Base-by-base conservation (phyloP, 2,797 vertebrate species). In the Mustela erminea region DNA sequence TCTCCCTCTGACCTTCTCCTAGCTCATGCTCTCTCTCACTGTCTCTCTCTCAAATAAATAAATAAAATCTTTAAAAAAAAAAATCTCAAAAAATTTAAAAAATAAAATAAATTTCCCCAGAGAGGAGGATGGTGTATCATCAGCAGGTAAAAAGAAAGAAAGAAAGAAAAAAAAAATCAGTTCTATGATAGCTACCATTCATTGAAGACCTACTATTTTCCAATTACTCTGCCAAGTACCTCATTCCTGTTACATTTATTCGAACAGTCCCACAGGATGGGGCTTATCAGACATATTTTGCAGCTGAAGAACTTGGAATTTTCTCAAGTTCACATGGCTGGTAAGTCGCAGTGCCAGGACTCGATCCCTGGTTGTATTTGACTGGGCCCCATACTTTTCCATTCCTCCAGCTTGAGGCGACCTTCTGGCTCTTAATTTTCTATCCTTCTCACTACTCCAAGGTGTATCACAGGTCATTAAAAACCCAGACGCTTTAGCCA, bases 281-380 rank as follows among this genome's bases (percentile, higher is more conserved):
- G 32, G 38, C 2, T 85, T 93, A 56, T 41, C 72, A 89, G 35
- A 66, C 41, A 90, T 87, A 64, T 35, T 84, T 58, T 81, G 21
- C 32, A 85, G 66, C 64, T 81, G 56, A 90, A 78, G 54, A 96
- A 93, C 38, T 87, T 95, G 11, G 41, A 54, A 49, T 92, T 89
- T 81, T 95, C 58, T 91, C 66, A 58, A 52, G 17, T 77, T 93
- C 66, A 72, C 15, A 66, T 70, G 60, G 52, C 29, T 89, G 46
- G 3, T 78, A 78, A 92, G 15, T 66, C 25, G 41, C 78, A 66
- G 27, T 66, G 46, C 3, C 74, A 4, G 17, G 9, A 78, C 35
- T 72, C 56, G 10, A 95, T 3, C 18, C 25, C n/a, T 27, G 12
- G 46, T 92, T 81, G 80, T n/a, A 52, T n/a, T 88, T 70, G 58